A percentile compares a stretch with the other conserved stretches of the same genome.
Evolutionary conservation across 2,113 vertebrate genomes (phyloP).

Genomic region (Calonectris borealis): DNA sequence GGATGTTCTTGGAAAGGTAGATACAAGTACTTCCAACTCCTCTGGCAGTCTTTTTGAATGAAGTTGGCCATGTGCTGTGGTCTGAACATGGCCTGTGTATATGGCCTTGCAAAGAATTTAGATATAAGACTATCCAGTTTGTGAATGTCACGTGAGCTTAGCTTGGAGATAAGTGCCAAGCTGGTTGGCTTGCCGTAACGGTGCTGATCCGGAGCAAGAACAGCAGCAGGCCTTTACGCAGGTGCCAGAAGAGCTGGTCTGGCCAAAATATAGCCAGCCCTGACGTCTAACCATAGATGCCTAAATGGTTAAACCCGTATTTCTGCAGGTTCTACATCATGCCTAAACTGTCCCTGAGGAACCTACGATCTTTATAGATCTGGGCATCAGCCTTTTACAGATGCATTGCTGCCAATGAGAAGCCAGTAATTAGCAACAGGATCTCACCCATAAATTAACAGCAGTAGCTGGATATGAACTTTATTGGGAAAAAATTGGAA

Average conservation of each 20-base stretch:
- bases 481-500: neutral
- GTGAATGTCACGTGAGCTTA: neutral
- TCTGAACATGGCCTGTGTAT: neutral
- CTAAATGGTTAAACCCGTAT: neutral
- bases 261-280: neutral
- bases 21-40: neutral
- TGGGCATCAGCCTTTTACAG: neutral
- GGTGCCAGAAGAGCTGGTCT: neutral
- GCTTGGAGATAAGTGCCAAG: neutral
- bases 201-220: neutral
- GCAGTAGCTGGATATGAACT: neutral
- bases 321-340: neutral
- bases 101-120: neutral
- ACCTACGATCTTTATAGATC: neutral
- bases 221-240: neutral
- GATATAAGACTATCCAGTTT: neutral
- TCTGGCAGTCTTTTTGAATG: neutral
- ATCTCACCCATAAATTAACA: neutral
- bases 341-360: neutral
- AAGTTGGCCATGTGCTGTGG: neutral
- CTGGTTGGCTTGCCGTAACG: rapidly evolving
- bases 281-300: neutral
- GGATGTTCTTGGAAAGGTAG: neutral
- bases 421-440: neutral
- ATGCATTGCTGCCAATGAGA: neutral